These are phyloP conservation scores for Kryphioiulus occultus DNA, from an alignment of 2,888 invertebrate genomes.

Conservation along the genomic window DNA sequence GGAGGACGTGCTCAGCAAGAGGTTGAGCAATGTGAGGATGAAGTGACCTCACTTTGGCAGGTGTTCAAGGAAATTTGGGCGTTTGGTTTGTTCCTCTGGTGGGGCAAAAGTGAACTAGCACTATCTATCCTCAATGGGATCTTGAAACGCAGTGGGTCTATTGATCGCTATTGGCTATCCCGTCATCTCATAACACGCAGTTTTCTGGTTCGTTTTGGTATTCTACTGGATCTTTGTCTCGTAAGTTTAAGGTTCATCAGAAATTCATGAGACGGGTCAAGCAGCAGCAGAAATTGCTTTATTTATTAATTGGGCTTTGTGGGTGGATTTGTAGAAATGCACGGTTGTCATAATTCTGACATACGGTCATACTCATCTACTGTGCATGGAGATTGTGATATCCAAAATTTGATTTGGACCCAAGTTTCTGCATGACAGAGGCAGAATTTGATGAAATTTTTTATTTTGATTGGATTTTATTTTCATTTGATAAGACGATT, in stretches of 20 bases:
- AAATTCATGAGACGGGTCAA: not conserved
- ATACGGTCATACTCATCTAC: too few species aligned
- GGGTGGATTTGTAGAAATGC: not conserved
- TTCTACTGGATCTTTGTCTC: not conserved
- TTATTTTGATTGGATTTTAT: too few species aligned
- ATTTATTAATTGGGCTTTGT: not conserved
- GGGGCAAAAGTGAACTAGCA: not conserved
- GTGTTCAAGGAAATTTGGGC: constrained; percentile 35
- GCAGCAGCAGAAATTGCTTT: not conserved
- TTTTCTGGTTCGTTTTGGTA: not conserved
- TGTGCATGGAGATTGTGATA: too few species aligned
- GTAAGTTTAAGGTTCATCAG: not conserved
- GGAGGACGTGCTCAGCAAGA: not conserved
- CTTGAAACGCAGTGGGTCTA: constrained; percentile 11
- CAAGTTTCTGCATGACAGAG: too few species aligned
- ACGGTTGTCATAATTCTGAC: not conserved
- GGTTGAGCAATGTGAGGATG: not conserved
- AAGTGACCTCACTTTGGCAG: not conserved
- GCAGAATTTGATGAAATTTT: too few species aligned
- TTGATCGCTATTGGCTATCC: not conserved
- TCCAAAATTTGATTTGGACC: too few species aligned
- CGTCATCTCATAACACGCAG: not conserved
- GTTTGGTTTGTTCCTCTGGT: not conserved
- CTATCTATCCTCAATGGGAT: not conserved
- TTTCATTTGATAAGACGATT: too few species aligned